phyloP scores from a whole-genome alignment of 2,797 vertebrate genomes.

The Urocyon cinereoargenteus region DNA sequence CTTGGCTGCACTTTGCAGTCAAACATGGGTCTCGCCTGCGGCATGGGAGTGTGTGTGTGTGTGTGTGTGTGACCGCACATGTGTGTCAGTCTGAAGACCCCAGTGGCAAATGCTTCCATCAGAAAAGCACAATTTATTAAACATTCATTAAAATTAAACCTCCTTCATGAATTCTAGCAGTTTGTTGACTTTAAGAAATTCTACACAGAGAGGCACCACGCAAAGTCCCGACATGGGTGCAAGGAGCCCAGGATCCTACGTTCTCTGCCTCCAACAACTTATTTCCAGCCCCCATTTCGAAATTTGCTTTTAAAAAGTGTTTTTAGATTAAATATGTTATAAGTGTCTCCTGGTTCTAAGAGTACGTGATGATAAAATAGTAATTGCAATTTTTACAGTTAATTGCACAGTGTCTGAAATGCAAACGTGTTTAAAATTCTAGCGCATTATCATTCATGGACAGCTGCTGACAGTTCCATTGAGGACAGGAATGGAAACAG shows the following conservation, averaged over 20 bases:
- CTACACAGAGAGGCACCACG: rapidly evolving
- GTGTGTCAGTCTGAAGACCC: background rate
- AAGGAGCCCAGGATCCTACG: background rate
- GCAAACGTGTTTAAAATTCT: background rate
- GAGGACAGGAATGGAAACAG: background rate
- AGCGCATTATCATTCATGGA: rapidly evolving
- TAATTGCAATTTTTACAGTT: background rate
- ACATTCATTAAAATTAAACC: background rate
- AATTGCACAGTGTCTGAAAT: background rate
- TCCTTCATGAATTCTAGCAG: background rate
- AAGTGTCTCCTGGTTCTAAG: background rate
- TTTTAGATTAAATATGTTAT: background rate
- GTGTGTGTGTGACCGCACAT: rapidly evolving
- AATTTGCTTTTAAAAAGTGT: background rate
- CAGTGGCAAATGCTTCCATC: background rate
- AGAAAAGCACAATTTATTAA: background rate
- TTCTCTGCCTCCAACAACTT: rapidly evolving
- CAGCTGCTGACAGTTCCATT: background rate
- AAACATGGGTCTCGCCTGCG: background rate
- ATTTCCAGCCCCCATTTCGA: background rate
- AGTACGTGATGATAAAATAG: background rate
- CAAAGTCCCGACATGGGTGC: rapidly evolving
- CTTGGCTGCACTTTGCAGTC: background rate
- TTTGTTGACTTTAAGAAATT: background rate
- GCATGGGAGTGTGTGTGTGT: rapidly evolving